phyloP scores from a whole-genome alignment of 2,113 vertebrate species.

The Nothobranchius furzeri region DNA sequence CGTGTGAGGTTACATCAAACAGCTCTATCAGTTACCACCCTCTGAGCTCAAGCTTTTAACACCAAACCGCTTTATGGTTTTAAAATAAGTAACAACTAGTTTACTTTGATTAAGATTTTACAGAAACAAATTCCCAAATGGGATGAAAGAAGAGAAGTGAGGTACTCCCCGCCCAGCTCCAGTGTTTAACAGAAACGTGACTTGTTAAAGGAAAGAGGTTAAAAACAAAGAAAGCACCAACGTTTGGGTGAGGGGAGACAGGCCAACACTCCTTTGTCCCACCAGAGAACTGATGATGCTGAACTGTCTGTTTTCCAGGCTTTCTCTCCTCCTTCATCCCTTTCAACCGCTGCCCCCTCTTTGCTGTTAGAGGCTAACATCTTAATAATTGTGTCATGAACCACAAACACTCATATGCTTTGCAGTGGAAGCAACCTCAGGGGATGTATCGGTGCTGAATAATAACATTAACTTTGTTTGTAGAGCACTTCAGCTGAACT shows the following conservation, averaged over 20 bases:
- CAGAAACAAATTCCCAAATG: background rate
- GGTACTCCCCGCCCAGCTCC: too few relatives aligned
- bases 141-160: background rate
- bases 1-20: too few relatives aligned
- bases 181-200: background rate
- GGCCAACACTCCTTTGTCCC: slow-evolving; percentile 38
- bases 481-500: slow-evolving; percentile 34
- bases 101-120: background rate
- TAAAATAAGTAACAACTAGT: background rate
- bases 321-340: background rate
- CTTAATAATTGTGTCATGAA: slow-evolving; percentile 69
- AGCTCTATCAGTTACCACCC: background rate
- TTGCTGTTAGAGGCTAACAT: slow-evolving; percentile 49
- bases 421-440: slow-evolving; percentile 37
- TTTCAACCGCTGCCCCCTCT: background rate
- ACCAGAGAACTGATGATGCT: slow-evolving; percentile 35
- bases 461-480: slow-evolving; percentile 53
- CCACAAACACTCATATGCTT: slow-evolving; percentile 57
- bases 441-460: slow-evolving; percentile 44
- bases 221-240: background rate
- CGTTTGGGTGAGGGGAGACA: slow-evolving; percentile 2
- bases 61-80: background rate
- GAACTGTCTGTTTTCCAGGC: slow-evolving; percentile 46
- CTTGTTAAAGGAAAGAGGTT: too few relatives aligned
- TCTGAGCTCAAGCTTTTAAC: background rate